A percentile compares a stretch with the other conserved stretches of the same genome.
Evolutionary conservation across 2,888 invertebrate genomes (phyloP).

Genomic region (Sicus ferrugineus): DNA sequence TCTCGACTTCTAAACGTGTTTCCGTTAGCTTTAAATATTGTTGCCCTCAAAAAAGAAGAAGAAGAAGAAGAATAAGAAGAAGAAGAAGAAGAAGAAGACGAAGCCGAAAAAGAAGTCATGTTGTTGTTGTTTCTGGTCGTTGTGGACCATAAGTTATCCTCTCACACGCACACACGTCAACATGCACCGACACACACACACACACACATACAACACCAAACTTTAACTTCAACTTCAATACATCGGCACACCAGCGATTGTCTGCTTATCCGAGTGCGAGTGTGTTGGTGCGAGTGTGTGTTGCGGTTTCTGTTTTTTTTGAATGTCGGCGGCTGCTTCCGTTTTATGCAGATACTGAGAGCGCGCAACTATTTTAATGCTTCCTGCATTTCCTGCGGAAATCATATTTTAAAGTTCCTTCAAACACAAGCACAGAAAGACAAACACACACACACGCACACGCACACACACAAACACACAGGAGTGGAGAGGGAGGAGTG

Average conservation of each 20-base stretch:
- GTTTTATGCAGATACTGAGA: slow-evolving; percentile 22
- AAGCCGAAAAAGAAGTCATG: background rate
- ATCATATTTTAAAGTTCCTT: slow-evolving; percentile 14
- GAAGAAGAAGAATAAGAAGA: too few species aligned
- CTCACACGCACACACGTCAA: background rate
- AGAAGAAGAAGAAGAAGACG: too few species aligned
- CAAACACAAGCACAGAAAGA: background rate
- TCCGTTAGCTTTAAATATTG: background rate
- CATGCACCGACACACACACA: background rate
- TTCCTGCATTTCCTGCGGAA: slow-evolving; percentile 19
- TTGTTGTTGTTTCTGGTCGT: background rate
- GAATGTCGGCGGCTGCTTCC: slow-evolving; percentile 1
- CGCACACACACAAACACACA: background rate
- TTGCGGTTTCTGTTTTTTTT: too few species aligned
- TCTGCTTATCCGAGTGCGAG: background rate
- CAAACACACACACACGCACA: background rate
- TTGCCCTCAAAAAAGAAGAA: background rate
- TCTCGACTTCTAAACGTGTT: background rate
- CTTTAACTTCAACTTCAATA: slow-evolving; percentile 14
- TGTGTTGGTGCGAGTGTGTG: too few species aligned
- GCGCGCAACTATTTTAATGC: slow-evolving; percentile 25
- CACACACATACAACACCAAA: background rate
- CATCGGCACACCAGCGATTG: background rate
- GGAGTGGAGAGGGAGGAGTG: too few species aligned
- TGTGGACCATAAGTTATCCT: too few species aligned